Conservation (phyloP, 2,797 vertebrate genomes). For the Microhierax caerulescens region DNA sequence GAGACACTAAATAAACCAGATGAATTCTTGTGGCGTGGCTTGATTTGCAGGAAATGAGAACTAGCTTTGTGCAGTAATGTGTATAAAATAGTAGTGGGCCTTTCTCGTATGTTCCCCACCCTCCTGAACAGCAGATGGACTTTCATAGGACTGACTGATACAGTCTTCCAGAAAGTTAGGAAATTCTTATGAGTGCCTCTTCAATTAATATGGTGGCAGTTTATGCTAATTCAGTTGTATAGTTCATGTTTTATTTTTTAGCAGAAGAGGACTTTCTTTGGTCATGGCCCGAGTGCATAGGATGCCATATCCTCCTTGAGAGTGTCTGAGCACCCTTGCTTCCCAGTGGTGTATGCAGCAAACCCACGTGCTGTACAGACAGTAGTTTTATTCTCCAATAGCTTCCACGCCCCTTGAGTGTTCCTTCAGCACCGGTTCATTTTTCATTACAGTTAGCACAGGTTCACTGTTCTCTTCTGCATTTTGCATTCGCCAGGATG, state of each 20-base stretch:
- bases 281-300: background rate
- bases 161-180: background rate
- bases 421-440: background rate
- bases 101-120: background rate
- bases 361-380: background rate
- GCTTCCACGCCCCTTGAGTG: background rate
- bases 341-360: fast-evolving
- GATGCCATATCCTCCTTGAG: background rate
- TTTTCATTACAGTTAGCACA: background rate
- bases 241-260: background rate
- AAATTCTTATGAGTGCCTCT: background rate
- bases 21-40: slow-evolving; percentile 11
- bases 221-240: background rate
- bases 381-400: background rate
- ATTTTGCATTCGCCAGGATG: background rate
- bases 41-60: background rate
- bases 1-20: slow-evolving; percentile 38
- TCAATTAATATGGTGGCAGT: background rate
- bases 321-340: background rate
- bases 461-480: background rate
- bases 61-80: background rate
- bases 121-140: background rate
- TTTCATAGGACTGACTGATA: background rate
- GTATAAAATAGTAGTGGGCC: background rate
- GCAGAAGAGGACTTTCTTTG: background rate